phyloP scores from a whole-genome alignment of 2,797 vertebrate species.

The Epinephelus awoara region DNA sequence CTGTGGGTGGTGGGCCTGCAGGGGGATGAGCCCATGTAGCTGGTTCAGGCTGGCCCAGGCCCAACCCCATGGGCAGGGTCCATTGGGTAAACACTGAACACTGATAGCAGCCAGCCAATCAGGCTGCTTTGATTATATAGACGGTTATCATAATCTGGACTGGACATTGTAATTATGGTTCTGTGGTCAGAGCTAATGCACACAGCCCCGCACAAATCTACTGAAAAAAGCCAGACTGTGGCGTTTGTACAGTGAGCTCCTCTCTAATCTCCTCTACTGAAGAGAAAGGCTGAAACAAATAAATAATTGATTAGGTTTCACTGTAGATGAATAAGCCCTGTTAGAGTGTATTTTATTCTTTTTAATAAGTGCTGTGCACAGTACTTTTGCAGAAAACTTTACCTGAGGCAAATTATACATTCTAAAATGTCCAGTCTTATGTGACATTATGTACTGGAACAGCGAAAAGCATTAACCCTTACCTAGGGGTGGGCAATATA shows the following conservation, averaged over 20 bases:
- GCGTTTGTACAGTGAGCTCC: constrained; percentile 31
- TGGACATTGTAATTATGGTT: constrained; percentile 35
- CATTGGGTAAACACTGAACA: no score
- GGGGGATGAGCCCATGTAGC: no score
- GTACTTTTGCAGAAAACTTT: constrained; percentile 22
- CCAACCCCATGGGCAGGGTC: no score
- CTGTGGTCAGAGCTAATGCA: constrained; percentile 64
- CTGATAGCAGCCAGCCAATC: no score
- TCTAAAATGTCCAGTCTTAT: constrained; percentile 7
- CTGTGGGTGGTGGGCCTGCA: no score
- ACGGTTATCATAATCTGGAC: constrained; percentile 21
- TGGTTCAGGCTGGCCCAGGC: no score
- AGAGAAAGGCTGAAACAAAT: constrained; percentile 64
- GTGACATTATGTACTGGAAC: neutral
- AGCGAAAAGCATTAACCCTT: neutral
- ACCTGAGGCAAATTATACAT: constrained; percentile 19
- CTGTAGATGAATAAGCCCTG: constrained; percentile 64
- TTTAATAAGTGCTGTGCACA: constrained; percentile 35
- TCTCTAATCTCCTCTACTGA: constrained; percentile 58
- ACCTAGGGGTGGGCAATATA: no score
- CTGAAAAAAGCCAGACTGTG: constrained; percentile 25
- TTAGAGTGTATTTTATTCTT: constrained; percentile 55
- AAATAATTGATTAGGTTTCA: constrained; percentile 73
- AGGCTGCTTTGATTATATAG: constrained; percentile 1
- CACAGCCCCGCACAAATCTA: constrained; percentile 34